Base-by-base conservation (phyloP, 2,113 vertebrate species). In the Pardalotus punctatus region DNA sequence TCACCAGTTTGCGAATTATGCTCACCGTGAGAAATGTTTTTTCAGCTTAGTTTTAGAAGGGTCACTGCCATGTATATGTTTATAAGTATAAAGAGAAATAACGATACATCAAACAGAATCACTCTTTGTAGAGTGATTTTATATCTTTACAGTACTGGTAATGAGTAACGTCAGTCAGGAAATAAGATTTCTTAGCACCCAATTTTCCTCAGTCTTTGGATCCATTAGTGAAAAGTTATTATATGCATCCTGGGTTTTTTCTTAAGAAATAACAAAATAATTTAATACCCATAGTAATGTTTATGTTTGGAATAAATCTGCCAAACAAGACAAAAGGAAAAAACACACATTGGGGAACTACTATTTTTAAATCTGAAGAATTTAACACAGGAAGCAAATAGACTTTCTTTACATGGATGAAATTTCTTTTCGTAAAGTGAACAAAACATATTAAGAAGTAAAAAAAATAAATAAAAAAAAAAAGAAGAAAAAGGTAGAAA, bases 221-320 rank as follows among this genome's bases (percentile, higher is more conserved):
- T 86, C 51, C 88, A 88, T 96, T 95, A 94, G 31, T 78, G 64
- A 83, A 93, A 88, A 81, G 22, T 71, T 81, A 45, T 74, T 93
- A 43, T 56, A 81, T 6, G 35, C 10, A 86, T 74, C 27, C 83
- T 62, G 20, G 2, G 0, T 35, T 77, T 58, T 40, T 51, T 36
- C 73, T 80, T 12, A 87, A 47, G 29, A 83, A 85, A 70, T 12
- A 7, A 66, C 8, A 91, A 84, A 81, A 86, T 42, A 0, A 40
- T 57, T 94, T 86, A 77, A 78, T 73, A 66, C 3, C 10, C 15
- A 42, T 58, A 54, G 20, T 31, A 73, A 83, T n/a, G 6, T 65
- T 90, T 85, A 88, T 51, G 12, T 83, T 81, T 80, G 18, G 21
- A 93, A 90, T 73, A 83, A 69, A 70, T 77, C 64, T 81, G 14